Conservation (phyloP, 2,888 invertebrate genomes). For the Dermolepida albohirtum region DNA sequence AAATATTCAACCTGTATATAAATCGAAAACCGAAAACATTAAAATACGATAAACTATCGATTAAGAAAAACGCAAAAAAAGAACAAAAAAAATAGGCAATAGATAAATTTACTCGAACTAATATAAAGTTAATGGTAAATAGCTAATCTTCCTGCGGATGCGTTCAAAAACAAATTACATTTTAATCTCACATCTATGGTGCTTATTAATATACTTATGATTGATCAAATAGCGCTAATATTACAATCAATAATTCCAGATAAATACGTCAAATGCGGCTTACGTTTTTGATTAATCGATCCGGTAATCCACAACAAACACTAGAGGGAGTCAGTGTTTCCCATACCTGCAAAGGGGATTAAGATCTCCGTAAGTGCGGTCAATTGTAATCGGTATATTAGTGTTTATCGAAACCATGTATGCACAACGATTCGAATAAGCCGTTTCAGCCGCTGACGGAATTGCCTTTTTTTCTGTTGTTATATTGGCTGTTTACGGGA, state of each 20-base stretch:
- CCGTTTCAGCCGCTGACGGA: slow-evolving; percentile 11
- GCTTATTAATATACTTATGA: slow-evolving; percentile 42
- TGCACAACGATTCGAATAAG: slow-evolving; percentile 25
- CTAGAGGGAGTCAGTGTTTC: slow-evolving; percentile 35
- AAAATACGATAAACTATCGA: not conserved
- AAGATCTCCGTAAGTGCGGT: slow-evolving; percentile 16
- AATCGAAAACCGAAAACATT: not conserved
- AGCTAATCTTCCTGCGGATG: slow-evolving; percentile 37
- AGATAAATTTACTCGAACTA: slow-evolving; percentile 6
- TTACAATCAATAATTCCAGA: slow-evolving; percentile 45
- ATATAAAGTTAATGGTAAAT: slow-evolving; percentile 25
- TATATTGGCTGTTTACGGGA: not conserved
- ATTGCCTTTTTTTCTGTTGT: slow-evolving; percentile 12
- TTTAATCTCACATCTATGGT: slow-evolving; percentile 43
- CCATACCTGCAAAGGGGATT: slow-evolving; percentile 30
- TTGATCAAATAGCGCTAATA: slow-evolving; percentile 46
- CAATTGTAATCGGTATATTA: slow-evolving; percentile 30
- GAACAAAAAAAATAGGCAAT: slow-evolving; percentile 7
- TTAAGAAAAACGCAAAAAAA: not conserved
- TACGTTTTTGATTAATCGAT: slow-evolving; percentile 46
- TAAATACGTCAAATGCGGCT: slow-evolving; percentile 47
- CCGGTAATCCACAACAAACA: slow-evolving; percentile 42
- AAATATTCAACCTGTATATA: too few relatives aligned
- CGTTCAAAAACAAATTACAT: slow-evolving; percentile 42
- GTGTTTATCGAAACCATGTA: slow-evolving; percentile 11